Conservation (phyloP, 2,888 invertebrate species). For the Coenonympha glycerion region DNA sequence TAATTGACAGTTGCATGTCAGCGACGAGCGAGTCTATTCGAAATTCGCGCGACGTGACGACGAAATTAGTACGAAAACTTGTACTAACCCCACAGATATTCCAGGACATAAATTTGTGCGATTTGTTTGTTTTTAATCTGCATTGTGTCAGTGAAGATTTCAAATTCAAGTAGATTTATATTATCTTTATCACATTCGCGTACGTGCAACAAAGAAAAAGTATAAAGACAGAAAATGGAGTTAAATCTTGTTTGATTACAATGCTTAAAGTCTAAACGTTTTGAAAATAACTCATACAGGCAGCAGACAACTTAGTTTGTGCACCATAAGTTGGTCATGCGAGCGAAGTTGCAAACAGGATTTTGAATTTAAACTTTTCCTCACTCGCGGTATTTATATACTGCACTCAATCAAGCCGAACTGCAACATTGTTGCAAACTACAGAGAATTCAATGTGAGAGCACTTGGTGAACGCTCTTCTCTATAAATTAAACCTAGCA, state of each 20-base stretch:
- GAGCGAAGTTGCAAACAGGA: conserved; percentile 30
- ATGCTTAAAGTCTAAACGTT: neutral
- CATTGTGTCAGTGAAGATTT: no score
- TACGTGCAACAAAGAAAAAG: no score
- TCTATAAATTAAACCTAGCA: neutral
- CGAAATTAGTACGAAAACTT: no score
- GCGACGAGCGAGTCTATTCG: no score
- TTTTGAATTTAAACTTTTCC: conserved; percentile 32
- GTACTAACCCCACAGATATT: no score
- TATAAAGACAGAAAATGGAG: no score
- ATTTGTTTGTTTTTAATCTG: no score
- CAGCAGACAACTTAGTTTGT: conserved; percentile 25
- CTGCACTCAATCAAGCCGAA: conserved; percentile 10
- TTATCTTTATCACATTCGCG: no score
- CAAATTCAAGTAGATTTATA: no score
- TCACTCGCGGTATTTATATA: conserved; percentile 14
- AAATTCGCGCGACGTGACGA: no score
- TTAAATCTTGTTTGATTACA: neutral
- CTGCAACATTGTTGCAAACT: conserved; percentile 5
- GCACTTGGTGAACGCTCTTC: conserved; percentile 1
- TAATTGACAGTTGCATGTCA: no score
- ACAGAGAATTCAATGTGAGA: conserved; percentile 6
- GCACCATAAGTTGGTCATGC: conserved; percentile 27
- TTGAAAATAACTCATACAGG: conserved; percentile 7
- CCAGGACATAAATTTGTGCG: no score